Evolutionary conservation across 2,888 invertebrate genomes (phyloP).

Genomic region (Campoplex capitator): DNA sequence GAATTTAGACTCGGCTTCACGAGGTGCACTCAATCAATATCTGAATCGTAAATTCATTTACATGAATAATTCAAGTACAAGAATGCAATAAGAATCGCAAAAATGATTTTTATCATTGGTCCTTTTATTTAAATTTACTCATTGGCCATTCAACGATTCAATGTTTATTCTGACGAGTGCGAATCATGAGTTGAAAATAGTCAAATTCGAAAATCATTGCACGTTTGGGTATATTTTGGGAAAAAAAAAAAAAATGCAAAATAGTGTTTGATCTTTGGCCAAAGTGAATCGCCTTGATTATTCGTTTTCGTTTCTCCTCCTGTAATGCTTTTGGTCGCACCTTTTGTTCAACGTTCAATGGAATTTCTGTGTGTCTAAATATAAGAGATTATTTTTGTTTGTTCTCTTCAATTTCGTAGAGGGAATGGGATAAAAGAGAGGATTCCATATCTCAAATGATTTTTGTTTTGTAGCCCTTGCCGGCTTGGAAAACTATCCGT

Average conservation of each 20-base stretch:
- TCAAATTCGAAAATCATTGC: slow-evolving; percentile 54
- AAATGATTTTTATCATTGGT: not conserved
- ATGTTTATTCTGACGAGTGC: slow-evolving; percentile 28
- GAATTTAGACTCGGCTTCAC: slow-evolving; percentile 43
- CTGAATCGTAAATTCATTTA: slow-evolving; percentile 5
- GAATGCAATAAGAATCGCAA: not conserved
- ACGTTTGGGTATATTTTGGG: slow-evolving; percentile 54
- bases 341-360: slow-evolving; percentile 14
- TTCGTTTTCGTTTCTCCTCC: slow-evolving; percentile 18
- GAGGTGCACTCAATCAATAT: slow-evolving; percentile 36
- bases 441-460: slow-evolving; percentile 9
- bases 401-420: not conserved
- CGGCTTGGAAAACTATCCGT: slow-evolving; percentile 40
- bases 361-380: not conserved
- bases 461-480: slow-evolving; percentile 43
- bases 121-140: not conserved
- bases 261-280: slow-evolving; percentile 1
- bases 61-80: not conserved
- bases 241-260: slow-evolving; percentile 1
- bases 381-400: slow-evolving; percentile 16
- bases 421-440: slow-evolving; percentile 3
- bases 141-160: slow-evolving; percentile 2
- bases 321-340: slow-evolving; percentile 54
- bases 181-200: slow-evolving; percentile 23
- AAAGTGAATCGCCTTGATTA: not conserved